These are phyloP conservation scores for Oedothorax gibbosus DNA, from an alignment of 1,140 invertebrate species.

Conservation along the genomic window DNA sequence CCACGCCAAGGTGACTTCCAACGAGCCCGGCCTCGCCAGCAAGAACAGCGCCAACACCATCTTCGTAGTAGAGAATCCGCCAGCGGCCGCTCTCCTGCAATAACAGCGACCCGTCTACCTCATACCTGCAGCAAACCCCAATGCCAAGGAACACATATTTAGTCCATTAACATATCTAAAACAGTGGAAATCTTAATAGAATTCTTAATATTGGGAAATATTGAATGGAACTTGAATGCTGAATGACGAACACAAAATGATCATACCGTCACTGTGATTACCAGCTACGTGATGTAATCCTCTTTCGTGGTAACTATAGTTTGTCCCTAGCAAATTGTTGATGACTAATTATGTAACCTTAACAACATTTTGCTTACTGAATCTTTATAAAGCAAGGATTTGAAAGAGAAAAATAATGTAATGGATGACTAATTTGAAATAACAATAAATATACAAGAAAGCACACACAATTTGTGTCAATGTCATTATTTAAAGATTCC, in stretches of 20 bases:
- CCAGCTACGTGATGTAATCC: no score
- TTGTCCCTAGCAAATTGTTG: no score
- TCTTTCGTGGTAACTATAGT: no score
- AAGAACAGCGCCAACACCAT: constrained; percentile 61
- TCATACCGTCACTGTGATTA: no score
- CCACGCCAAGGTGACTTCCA: constrained; percentile 62
- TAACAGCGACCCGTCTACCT: neutral
- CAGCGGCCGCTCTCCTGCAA: neutral
- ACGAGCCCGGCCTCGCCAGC: constrained; percentile 62
- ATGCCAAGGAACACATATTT: neutral
- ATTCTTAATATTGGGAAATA: neutral
- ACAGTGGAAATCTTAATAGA: neutral
- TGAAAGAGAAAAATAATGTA: no score
- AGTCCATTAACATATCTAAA: neutral
- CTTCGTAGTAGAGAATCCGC: constrained; percentile 40
- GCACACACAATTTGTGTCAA: no score
- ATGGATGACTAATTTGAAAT: no score
- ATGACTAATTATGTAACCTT: no score
- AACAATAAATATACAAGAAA: no score
- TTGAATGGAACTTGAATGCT: neutral
- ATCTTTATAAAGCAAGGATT: no score
- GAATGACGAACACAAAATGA: neutral
- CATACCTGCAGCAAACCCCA: neutral
- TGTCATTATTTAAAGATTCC: no score
- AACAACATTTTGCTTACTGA: no score